phyloP scores from a whole-genome alignment of 2,797 vertebrate genomes.

The Peromyscus nudipes region DNA sequence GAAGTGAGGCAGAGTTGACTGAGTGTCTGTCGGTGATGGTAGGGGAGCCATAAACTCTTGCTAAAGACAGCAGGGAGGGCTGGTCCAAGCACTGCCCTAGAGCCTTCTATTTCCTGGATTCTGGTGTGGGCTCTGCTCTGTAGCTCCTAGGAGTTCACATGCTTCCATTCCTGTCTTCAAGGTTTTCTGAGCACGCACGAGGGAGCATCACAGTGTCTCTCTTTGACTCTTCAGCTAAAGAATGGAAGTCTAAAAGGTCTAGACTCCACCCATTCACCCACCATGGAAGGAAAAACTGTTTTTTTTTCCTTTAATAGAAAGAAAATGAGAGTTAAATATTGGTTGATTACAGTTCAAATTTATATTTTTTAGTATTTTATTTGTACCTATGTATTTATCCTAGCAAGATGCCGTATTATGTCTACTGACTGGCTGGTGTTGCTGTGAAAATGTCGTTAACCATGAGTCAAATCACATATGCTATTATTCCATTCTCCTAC shows the following conservation, averaged over 20 bases:
- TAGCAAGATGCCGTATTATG: background rate
- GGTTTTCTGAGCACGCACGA: background rate
- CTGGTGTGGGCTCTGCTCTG: background rate
- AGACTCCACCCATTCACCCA: background rate
- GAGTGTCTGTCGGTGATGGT: background rate
- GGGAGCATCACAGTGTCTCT: background rate
- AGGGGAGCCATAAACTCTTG: background rate
- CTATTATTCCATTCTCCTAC: background rate
- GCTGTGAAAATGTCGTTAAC: background rate
- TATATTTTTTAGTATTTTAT: background rate
- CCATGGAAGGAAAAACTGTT: background rate
- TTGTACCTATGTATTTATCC: slow-evolving; percentile 7
- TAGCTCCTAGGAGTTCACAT: background rate
- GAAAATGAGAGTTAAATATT: background rate
- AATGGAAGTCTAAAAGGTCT: background rate
- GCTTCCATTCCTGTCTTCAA: background rate
- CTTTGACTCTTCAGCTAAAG: background rate
- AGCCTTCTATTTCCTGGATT: background rate
- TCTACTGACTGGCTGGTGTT: background rate
- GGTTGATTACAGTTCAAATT: background rate
- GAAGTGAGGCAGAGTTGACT: fast-evolving
- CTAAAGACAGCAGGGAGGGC: background rate
- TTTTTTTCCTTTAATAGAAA: slow-evolving; percentile 45
- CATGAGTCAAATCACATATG: background rate
- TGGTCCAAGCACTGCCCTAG: fast-evolving